Evolutionary conservation across 2,888 invertebrate species (phyloP).

Genomic region (Metallyticus violacea): DNA sequence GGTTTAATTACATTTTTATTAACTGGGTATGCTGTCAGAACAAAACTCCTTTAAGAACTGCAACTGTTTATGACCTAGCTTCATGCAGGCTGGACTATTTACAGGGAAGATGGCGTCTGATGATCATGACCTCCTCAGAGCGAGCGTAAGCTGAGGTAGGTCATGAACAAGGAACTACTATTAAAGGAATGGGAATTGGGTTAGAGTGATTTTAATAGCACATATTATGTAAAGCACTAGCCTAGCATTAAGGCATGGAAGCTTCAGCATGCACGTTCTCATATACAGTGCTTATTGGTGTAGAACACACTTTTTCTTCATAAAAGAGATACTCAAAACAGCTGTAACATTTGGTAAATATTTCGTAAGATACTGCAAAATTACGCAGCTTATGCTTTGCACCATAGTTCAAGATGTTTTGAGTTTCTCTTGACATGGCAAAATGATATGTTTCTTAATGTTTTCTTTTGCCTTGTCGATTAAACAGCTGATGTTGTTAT

Average conservation of each 20-base stretch:
- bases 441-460: background rate
- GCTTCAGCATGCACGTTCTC: background rate
- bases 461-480: background rate
- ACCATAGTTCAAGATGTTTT: background rate
- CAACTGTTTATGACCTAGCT: background rate
- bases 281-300: background rate
- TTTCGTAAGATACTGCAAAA: background rate
- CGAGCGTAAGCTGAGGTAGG: constrained; percentile 5
- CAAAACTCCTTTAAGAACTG: background rate
- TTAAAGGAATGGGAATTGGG: background rate
- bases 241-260: background rate
- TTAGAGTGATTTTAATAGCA: background rate
- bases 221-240: background rate
- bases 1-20: background rate
- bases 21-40: background rate
- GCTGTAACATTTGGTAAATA: background rate
- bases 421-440: background rate
- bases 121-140: background rate
- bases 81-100: background rate
- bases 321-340: background rate
- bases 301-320: background rate
- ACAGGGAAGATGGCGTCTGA: background rate
- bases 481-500: background rate
- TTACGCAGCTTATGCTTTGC: background rate
- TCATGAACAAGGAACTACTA: background rate